phyloP scores from a whole-genome alignment of 2,113 vertebrate species.

The Corythaeola cristata region DNA sequence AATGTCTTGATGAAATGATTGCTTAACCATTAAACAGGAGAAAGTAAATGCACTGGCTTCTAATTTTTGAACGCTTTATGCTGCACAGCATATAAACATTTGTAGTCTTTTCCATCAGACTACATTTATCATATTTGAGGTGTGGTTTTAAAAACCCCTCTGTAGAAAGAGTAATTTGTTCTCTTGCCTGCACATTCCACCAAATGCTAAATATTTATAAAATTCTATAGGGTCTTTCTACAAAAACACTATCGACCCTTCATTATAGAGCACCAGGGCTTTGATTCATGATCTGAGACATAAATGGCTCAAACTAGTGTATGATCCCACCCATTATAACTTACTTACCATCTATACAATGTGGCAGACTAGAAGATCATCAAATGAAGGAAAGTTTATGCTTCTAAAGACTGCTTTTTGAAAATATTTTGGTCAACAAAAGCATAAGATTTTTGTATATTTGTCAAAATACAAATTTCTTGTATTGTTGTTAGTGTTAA shows the following conservation, averaged over 20 bases:
- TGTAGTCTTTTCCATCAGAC: not conserved
- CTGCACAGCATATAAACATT: not conserved
- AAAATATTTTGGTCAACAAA: not conserved
- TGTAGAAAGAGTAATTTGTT: slow-evolving; percentile 51
- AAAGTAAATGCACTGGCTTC: not conserved
- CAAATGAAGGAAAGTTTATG: not conserved
- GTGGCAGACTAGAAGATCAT: not conserved
- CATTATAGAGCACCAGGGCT: slow-evolving; percentile 28
- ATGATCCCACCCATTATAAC: not conserved
- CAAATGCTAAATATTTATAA: slow-evolving; percentile 67
- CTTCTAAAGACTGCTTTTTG: not conserved
- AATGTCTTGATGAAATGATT: not conserved
- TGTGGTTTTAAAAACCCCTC: slow-evolving; percentile 50
- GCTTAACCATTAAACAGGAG: not conserved
- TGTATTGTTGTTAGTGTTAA: not conserved
- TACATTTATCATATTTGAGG: slow-evolving; percentile 44
- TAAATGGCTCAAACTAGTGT: slow-evolving; percentile 17
- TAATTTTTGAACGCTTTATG: not conserved
- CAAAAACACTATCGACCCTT: slow-evolving; percentile 57
- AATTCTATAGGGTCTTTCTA: slow-evolving; percentile 53
- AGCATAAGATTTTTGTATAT: not conserved
- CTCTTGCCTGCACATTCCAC: slow-evolving; percentile 45
- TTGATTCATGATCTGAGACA: slow-evolving; percentile 54
- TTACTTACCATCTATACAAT: not conserved
- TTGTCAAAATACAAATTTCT: not conserved